These are phyloP conservation scores for Bergia sp. DNA, from an alignment of 92 coral and sea anemone species.

Conservation along the genomic window DNA sequence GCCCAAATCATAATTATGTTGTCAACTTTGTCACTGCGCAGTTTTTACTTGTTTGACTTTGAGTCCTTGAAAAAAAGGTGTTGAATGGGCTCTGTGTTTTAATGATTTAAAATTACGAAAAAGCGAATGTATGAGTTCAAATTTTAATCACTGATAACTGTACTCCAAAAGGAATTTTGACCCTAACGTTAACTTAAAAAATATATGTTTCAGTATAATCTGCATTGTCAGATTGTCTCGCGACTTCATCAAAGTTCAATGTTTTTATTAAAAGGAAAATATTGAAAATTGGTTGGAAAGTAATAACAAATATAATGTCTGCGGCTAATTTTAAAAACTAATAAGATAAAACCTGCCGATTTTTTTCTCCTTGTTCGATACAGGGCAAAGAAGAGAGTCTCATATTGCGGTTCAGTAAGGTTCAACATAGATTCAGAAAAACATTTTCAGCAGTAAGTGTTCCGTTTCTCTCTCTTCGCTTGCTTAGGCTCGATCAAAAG, in stretches of 20 bases:
- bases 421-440: not conserved
- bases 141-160: not conserved
- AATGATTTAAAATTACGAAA: not conserved
- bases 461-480: not conserved
- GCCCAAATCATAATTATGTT: not conserved
- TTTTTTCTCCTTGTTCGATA: not conserved
- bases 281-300: conserved; percentile 14
- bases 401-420: not conserved
- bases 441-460: not conserved
- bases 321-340: conserved; percentile 4
- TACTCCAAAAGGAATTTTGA: not conserved
- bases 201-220: not conserved
- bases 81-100: conserved; percentile 2
- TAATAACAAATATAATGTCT: conserved; percentile 7
- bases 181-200: not conserved
- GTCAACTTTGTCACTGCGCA: not conserved
- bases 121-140: not conserved
- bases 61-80: not conserved
- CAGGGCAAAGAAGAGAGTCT: not conserved
- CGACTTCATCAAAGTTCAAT: conserved; percentile 25
- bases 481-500: conserved; percentile 4
- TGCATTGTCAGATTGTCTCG: conserved; percentile 1
- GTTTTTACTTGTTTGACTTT: not conserved
- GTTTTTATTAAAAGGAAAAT: conserved; percentile 36
- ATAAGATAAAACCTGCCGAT: not conserved